Base-by-base conservation (phyloP, 2,888 invertebrate genomes). In the Helobdella robusta region DNA sequence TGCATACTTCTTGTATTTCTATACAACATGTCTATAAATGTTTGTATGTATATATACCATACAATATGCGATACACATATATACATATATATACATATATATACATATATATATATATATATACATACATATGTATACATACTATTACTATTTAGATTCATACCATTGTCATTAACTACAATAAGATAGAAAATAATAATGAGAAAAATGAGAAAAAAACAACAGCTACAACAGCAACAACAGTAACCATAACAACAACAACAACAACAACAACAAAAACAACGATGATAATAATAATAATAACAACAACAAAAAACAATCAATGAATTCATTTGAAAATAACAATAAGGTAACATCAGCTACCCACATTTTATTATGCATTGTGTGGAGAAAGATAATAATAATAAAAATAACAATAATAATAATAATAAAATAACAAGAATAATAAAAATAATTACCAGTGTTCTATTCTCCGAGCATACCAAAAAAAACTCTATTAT, bases 141-240 rank as follows among this genome's bases (percentile, higher is more conserved):
- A 28, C n/a, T 4, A 50, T 23, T 8, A 6, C n/a, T 18, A 50
- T 23, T 50, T 5, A 5, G n/a, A 50, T 23, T 50, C n/a, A 50
- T 23, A 50, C n/a, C 25, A 50, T 23, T 50, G 25, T 23, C 25
- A 50, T 23, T 50, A 50, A 50, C 18, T 23, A 50, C 25, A 50
- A 50, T 18, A 50, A 50, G 6, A 18, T 23, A 23, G 25, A 50
- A 6, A 50, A 50, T 18, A 5, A 50, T 50, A 50, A 50, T 50
- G 25, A 50, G n/a, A 50, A 50, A 8, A 50, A 50, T 50, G 25
- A 50, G 11, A 50, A n/a, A 50, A 50, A n/a, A 50, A 50, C 50
- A 50, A 50, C 50, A 18, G 25, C 50, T 50, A 50, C 50, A 8
- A 50, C 50, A 8, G 25, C 50, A 8, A 50, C n/a, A 8, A 5